These are phyloP conservation scores for Strigamia transsilvanica DNA, from an alignment of 2,888 invertebrate species.

Conservation along the genomic window DNA sequence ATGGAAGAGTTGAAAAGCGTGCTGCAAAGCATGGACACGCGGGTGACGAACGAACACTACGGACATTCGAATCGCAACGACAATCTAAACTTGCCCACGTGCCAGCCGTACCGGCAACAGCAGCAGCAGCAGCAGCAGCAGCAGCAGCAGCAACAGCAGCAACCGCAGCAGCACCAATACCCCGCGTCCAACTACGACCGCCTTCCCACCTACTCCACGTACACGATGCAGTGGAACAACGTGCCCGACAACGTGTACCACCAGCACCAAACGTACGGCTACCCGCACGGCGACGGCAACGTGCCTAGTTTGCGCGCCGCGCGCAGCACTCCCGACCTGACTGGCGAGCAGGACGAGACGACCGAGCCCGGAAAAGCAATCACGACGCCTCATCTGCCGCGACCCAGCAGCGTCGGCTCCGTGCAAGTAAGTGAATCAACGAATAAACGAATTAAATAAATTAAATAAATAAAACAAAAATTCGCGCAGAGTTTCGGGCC, in stretches of 20 bases:
- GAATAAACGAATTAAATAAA: neutral
- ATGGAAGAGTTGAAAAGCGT: slow-evolving; percentile 89
- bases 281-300: neutral
- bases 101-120: neutral
- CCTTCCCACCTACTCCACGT: neutral
- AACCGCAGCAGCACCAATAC: neutral
- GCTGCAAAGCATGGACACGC: slow-evolving; percentile 58
- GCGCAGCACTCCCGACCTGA: slow-evolving; percentile 55
- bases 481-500: neutral
- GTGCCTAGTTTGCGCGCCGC: slow-evolving; percentile 43
- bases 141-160: neutral
- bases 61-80: neutral
- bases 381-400: slow-evolving; percentile 49
- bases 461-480: neutral
- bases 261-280: neutral
- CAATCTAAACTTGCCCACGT: neutral
- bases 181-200: neutral
- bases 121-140: neutral
- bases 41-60: neutral
- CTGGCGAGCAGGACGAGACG: slow-evolving; percentile 53
- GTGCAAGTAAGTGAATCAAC: slow-evolving; percentile 3
- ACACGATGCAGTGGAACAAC: slow-evolving; percentile 26
- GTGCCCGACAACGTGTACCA: neutral
- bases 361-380: neutral
- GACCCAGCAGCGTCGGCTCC: slow-evolving; percentile 36